Percentiles rank a stretch among this genome's conserved stretches.
phyloP scores from a whole-genome alignment of 1,140 invertebrate genomes.

The Aphidius ervi region DNA sequence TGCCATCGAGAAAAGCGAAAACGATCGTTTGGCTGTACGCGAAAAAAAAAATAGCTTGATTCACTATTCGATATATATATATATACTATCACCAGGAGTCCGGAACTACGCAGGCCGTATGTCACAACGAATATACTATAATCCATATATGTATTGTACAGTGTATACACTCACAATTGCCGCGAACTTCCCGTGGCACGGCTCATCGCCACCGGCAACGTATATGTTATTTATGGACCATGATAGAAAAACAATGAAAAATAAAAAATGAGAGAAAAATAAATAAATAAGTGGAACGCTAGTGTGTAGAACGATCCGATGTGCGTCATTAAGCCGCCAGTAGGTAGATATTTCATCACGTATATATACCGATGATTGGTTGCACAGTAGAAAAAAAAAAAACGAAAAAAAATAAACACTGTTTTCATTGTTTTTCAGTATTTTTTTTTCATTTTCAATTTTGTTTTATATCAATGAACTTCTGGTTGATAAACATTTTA shows the following conservation, averaged over 20 bases:
- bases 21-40: conserved; percentile 6
- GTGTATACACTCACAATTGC: neutral
- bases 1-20: conserved; percentile 11
- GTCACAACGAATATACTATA: conserved; percentile 2
- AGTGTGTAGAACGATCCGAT: conserved; percentile 1
- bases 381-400: too few species aligned
- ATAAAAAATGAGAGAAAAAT: neutral
- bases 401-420: too few species aligned
- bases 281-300: neutral
- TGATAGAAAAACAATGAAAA: conserved; percentile 14
- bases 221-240: conserved; percentile 17
- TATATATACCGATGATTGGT: neutral
- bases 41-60: neutral
- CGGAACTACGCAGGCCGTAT: conserved; percentile 9
- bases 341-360: conserved; percentile 2
- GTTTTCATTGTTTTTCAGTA: too few species aligned
- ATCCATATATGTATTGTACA: conserved; percentile 4
- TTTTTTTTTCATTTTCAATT: too few species aligned
- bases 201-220: conserved; percentile 14
- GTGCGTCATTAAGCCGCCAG: conserved; percentile 10
- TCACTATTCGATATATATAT: neutral
- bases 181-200: neutral
- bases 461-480: too few species aligned
- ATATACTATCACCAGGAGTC: neutral
- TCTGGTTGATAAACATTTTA: too few species aligned